Evolutionary conservation across 2,797 vertebrate genomes (phyloP).

Genomic region (Syngnathus acus): DNA sequence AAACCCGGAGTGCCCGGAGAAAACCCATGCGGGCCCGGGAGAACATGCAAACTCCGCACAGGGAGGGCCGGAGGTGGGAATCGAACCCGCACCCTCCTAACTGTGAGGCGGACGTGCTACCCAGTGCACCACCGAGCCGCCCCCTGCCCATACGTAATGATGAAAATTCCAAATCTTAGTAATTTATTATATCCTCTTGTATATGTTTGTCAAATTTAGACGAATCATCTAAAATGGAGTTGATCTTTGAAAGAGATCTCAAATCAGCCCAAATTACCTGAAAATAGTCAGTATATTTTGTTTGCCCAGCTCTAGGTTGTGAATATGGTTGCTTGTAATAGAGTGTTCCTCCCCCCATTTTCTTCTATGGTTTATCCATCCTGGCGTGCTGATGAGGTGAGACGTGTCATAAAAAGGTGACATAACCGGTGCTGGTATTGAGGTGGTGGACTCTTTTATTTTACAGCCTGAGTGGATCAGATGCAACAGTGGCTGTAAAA

Average conservation of each 20-base stretch:
- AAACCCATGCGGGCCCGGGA: no score
- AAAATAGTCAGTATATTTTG: conserved; percentile 11
- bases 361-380: conserved; percentile 1
- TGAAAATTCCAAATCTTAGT: no score
- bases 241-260: background rate
- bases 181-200: no score
- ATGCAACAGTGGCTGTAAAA: conserved; percentile 12
- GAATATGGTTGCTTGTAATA: background rate
- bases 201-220: background rate
- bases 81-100: no score
- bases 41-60: no score
- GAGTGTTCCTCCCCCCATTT: background rate
- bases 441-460: background rate
- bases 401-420: conserved; percentile 8
- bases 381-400: conserved; percentile 14
- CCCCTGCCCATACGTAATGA: no score
- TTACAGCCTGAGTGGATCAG: background rate
- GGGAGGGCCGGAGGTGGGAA: no score
- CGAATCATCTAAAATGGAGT: background rate
- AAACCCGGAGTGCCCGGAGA: no score
- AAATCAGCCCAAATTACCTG: conserved; percentile 26
- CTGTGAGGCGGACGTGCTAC: no score
- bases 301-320: background rate
- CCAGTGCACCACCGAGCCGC: no score
- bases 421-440: background rate